Evolutionary conservation across 2,888 invertebrate species (phyloP), one percentile per base, ranked within the genome.

Genomic region (Pandemis heparana): DNA sequence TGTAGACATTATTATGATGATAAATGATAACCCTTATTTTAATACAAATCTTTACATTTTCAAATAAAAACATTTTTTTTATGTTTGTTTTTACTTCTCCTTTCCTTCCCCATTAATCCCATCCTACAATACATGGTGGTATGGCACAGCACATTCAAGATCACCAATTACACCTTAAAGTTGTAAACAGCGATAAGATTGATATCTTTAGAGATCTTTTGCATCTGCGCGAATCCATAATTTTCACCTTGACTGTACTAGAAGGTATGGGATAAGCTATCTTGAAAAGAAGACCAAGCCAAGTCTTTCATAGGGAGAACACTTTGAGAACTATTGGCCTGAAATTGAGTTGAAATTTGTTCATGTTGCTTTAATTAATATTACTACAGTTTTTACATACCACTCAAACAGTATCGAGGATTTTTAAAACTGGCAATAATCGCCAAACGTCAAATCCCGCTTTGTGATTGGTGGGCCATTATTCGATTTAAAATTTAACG

Each of bases 1-100:
- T 89, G 88, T 84, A 83, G 83, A 85, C 82, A 79, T 80, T 85
- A 85, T 87, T 85, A 38, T 59, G 56, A 66, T 71, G 82, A 86
- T 86, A 84, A 81, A 56, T 56, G 56, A 56, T 56, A 56, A 81
- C 82, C 79, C 81, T 86, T 86, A 85, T 86, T 86, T 84, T 83
- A 81, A 82, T 80, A 84, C 79, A 77, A 79, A 81, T 79, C 77
- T 83, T 84, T 83, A 84, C 81, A 83, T 81, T 81, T 75, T 77
- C 75, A 75, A 82, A 80, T 82, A 83, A 82, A 83, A 79, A 65
- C 76, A 78, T 79, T 81, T 81, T 82, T 53, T 79, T 65, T 43
- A 53, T 46, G n/a, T 39, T 16, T 39, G 38, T 53, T 32, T 67
- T 39, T 16, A 41, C 53, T 56, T 14, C n/a, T 10, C 8, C 23